These are phyloP conservation scores for Argynnis bischoffii DNA, from an alignment of 2,888 invertebrate genomes.

Conservation along the genomic window DNA sequence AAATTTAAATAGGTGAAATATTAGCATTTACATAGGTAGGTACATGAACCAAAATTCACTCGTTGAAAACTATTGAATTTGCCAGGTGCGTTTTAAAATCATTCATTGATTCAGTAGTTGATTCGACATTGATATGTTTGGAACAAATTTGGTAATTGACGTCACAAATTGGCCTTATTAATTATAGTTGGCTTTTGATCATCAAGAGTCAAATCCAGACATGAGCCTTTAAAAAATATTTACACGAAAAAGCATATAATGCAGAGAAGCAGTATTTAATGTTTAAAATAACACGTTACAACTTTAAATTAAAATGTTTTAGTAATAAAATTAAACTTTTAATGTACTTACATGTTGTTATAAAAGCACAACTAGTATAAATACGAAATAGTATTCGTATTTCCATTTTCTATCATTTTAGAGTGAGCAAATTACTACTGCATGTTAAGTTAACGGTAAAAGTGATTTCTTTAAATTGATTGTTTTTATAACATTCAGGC, in stretches of 20 bases:
- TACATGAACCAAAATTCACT: no score
- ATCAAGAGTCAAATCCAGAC: no score
- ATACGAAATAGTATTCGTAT: constrained; percentile 55
- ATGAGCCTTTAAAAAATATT: no score
- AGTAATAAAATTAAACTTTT: constrained; percentile 19
- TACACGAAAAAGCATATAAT: no score
- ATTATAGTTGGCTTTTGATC: no score
- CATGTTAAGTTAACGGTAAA: constrained; percentile 22
- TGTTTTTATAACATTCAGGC: constrained; percentile 19
- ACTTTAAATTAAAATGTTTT: no score
- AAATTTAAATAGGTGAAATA: no score
- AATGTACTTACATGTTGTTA: constrained; percentile 51
- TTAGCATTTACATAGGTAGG: no score
- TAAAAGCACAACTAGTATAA: constrained; percentile 58
- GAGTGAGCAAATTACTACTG: constrained; percentile 36
- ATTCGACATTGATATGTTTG: no score
- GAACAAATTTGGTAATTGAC: neutral
- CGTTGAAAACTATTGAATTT: no score
- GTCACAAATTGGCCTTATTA: neutral
- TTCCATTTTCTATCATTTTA: constrained; percentile 76
- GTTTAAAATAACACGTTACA: neutral
- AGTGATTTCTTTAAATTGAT: constrained; percentile 17
- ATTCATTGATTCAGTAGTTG: neutral
- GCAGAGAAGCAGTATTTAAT: neutral
- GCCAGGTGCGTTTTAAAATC: no score